Percentiles rank a stretch among this genome's conserved stretches.
Conservation (phyloP, 2,888 invertebrate species). For the Camponotus fellah region DNA sequence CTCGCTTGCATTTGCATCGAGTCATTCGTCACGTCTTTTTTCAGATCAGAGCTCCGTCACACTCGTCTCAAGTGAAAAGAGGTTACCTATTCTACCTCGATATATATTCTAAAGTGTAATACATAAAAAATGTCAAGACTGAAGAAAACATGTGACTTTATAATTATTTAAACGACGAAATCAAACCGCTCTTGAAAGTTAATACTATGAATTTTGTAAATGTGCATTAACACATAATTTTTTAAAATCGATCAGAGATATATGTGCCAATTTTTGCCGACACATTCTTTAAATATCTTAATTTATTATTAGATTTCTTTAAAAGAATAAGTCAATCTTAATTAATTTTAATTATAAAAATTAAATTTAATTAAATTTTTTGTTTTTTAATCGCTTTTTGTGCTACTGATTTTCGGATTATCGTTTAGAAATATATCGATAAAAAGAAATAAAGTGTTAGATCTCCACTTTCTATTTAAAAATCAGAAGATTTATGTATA, state of each 20-base stretch:
- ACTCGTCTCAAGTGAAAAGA: neutral
- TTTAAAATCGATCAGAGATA: neutral
- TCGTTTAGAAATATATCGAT: neutral
- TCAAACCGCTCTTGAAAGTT: neutral
- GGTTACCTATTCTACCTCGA: neutral
- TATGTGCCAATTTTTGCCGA: neutral
- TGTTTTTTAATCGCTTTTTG: neutral
- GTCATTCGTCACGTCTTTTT: neutral
- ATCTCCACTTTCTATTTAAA: neutral
- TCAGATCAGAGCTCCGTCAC: neutral
- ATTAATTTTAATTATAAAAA: too few species aligned
- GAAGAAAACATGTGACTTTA: neutral
- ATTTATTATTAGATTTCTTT: neutral
- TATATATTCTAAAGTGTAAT: neutral
- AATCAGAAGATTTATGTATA: conserved; percentile 1
- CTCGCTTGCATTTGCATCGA: conserved; percentile 9
- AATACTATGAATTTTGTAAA: neutral
- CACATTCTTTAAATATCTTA: neutral
- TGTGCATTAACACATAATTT: too few species aligned
- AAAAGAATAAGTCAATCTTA: neutral
- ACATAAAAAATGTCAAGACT: neutral
- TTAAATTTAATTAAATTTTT: too few species aligned
- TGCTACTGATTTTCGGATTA: neutral
- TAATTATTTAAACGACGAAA: neutral
- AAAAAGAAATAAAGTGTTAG: neutral